Evolutionary conservation across 2,113 vertebrate genomes (phyloP), one percentile per base, ranked within the genome.

Genomic region (Corapipo altera): DNA sequence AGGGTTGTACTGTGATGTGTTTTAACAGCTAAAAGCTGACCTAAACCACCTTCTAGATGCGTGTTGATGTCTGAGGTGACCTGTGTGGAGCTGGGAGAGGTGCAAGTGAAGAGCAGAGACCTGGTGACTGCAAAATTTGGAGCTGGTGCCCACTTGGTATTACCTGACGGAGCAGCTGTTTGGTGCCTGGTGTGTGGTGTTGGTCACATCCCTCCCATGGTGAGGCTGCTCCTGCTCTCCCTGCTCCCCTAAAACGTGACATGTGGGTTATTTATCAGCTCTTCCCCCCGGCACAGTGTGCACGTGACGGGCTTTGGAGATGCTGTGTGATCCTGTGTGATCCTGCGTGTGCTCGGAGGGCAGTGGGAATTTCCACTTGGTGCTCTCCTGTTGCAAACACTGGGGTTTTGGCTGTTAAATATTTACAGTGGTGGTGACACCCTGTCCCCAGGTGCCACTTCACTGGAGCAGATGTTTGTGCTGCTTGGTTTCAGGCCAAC

Each of bases 221-320:
- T 52, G 41, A 62, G 15, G 13, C 43, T 81, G 15, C n/a, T 65
- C 28, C n/a, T 59, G 8, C 12, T 86, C 49, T 79, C 17, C 23
- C 33, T 48, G 12, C 41, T n/a, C 44, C 41, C 1, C 1, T 39
- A 8, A 74, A 15, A 30, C 0, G 4, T 55, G 52, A 23, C 3
- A 5, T 7, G 9, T n/a, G 33, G n/a, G 41, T 75, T 62, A 21
- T 85, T 59, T 24, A 15, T 44, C 59, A 33, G 30, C 1, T 1
- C 33, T 46, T 64, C 54, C 26, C 86, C 54, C 5, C 0, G 64
- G 23, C 22, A 4, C 5, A 9, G 20, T 6, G 46, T 16, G 55
- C 11, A 5, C 2, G 12, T 39, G 79, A 12, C 11, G 5, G 61
- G 24, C 41, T 74, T 37, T 65, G 71, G 85, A 74, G 74, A 21